Percentiles rank a stretch among this genome's conserved stretches.
Conservation (phyloP, 2,113 vertebrate genomes). For the Gallinago jamesoni region DNA sequence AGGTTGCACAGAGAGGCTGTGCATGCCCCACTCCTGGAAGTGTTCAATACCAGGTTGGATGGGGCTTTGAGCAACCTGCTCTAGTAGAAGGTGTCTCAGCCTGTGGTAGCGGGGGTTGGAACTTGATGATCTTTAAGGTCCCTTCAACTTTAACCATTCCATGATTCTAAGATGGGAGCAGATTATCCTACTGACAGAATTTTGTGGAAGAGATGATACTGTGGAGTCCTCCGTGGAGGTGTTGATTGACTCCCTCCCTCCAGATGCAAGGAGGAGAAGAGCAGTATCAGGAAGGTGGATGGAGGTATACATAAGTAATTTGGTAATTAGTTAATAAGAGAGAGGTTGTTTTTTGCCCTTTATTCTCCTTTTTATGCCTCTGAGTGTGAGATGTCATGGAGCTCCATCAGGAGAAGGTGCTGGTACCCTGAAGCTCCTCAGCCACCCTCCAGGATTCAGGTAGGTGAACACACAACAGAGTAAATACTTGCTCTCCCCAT, state of each 20-base stretch:
- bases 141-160: too few species aligned
- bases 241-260: not conserved
- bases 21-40: too few species aligned
- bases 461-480: not conserved
- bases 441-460: not conserved
- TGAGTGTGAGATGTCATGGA: not conserved
- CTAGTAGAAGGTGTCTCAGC: too few species aligned
- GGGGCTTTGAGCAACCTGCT: too few species aligned
- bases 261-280: not conserved
- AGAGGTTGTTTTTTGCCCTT: not conserved
- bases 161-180: not conserved
- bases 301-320: fast-evolving
- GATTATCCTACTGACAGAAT: not conserved
- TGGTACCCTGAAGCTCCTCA: not conserved
- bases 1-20: too few species aligned
- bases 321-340: not conserved
- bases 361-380: not conserved
- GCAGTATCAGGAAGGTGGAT: not conserved
- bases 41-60: too few species aligned
- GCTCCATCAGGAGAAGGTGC: not conserved
- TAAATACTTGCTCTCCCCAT: not conserved
- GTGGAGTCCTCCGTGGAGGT: not conserved
- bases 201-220: not conserved
- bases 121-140: too few species aligned
- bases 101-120: too few species aligned